Percentiles rank a stretch among this genome's conserved stretches.
These are phyloP conservation scores for Thera britannica DNA, from an alignment of 2,888 invertebrate species.

Conservation along the genomic window DNA sequence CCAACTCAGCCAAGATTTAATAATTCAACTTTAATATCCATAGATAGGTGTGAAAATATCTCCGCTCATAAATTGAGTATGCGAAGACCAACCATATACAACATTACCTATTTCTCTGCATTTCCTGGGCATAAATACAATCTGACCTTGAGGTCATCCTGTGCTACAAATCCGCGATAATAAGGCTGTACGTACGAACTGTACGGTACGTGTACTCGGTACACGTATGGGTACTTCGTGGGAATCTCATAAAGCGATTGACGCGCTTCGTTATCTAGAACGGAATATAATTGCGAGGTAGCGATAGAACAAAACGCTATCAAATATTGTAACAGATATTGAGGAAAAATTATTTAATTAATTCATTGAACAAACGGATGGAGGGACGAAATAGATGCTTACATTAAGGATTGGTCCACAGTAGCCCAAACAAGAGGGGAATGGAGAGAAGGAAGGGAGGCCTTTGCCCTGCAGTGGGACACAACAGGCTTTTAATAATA, in stretches of 20 bases:
- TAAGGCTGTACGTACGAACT: conserved; percentile 26
- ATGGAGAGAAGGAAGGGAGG: no score
- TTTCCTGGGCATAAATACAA: conserved; percentile 35
- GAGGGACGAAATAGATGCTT: no score
- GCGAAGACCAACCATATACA: conserved; percentile 25
- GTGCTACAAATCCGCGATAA: conserved; percentile 43
- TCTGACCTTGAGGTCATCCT: conserved; percentile 37
- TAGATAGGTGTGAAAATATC: conserved; percentile 37
- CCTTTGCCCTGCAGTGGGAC: no score
- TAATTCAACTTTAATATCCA: conserved; percentile 35
- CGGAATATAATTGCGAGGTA: conserved; percentile 59
- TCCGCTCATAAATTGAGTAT: conserved; percentile 25
- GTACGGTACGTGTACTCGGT: conserved; percentile 15
- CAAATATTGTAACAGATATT: not conserved
- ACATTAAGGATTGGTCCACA: no score
- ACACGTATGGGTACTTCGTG: conserved; percentile 46
- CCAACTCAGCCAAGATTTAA: conserved; percentile 20
- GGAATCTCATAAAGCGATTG: conserved; percentile 63
- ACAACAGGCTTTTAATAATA: no score
- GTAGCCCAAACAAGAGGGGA: no score
- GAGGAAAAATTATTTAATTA: no score
- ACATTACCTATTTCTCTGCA: conserved; percentile 31
- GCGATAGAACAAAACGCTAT: conserved; percentile 46
- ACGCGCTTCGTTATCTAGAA: conserved; percentile 65
- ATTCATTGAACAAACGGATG: no score